phyloP scores from a whole-genome alignment of 2,113 vertebrate species.

The Oryzias celebensis region DNA sequence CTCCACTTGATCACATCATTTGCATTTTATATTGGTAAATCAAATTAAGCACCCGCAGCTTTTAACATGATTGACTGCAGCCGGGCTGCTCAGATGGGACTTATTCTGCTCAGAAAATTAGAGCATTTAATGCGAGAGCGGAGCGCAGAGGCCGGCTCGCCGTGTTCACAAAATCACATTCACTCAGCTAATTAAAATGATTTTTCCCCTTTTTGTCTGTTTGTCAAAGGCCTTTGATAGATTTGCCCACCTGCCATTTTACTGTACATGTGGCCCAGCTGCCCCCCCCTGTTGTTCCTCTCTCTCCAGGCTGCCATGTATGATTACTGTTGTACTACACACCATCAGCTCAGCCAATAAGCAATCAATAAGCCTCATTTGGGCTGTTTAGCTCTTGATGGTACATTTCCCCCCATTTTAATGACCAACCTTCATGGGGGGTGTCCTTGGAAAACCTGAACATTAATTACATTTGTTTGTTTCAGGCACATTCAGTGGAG shows the following conservation, averaged over 20 bases:
- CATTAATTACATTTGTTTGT: slow-evolving; percentile 25
- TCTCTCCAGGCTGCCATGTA: slow-evolving; percentile 9
- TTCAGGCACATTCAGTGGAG: background rate
- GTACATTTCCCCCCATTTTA: slow-evolving; percentile 24
- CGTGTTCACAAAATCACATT: slow-evolving; percentile 90
- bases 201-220: slow-evolving; percentile 75
- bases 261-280: slow-evolving; percentile 61
- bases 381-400: slow-evolving; percentile 29
- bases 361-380: slow-evolving; percentile 39
- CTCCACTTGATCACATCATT: slow-evolving; percentile 99
- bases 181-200: slow-evolving; percentile 99
- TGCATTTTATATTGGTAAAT: slow-evolving; percentile 99
- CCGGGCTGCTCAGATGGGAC: slow-evolving; percentile 94
- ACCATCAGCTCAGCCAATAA: slow-evolving; percentile 22
- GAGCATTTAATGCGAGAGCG: slow-evolving; percentile 90
- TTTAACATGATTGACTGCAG: slow-evolving; percentile 99
- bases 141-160: slow-evolving; percentile 81
- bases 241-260: slow-evolving; percentile 91
- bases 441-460: slow-evolving; percentile 2
- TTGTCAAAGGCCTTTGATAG: slow-evolving; percentile 83
- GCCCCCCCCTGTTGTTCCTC: slow-evolving; percentile 10
- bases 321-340: slow-evolving; percentile 20
- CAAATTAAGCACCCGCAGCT: slow-evolving; percentile 99
- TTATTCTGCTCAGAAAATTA: slow-evolving; percentile 95
- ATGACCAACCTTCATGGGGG: slow-evolving; percentile 2